A percentile compares a stretch with the other conserved stretches of the same genome.
Conservation (phyloP, 2,113 vertebrate species). For the Zapornia atra region DNA sequence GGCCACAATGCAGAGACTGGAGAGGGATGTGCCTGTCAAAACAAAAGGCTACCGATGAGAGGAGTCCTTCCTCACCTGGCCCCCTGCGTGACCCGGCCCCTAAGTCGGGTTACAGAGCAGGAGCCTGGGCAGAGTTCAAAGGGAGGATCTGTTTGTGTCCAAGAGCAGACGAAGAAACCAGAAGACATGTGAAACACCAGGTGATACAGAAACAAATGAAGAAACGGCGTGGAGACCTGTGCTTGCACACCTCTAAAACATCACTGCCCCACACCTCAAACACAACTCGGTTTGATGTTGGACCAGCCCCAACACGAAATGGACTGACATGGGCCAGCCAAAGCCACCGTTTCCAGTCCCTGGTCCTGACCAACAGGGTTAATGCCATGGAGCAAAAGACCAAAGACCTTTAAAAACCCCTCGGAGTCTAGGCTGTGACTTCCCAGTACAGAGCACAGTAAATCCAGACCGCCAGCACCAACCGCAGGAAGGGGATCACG, state of each 20-base stretch:
- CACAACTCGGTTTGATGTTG: accelerated
- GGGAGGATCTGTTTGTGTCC: neutral
- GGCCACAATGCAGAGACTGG: neutral
- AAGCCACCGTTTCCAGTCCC: neutral
- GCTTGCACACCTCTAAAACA: neutral
- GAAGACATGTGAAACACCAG: accelerated
- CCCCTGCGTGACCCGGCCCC: too few relatives aligned
- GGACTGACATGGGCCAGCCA: neutral
- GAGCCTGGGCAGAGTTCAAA: neutral
- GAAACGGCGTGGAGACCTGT: accelerated
- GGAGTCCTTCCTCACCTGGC: neutral
- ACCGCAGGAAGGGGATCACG: neutral
- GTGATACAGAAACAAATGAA: neutral
- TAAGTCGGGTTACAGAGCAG: accelerated
- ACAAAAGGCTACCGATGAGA: accelerated
- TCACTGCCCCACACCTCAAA: neutral
- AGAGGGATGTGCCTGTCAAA: neutral
- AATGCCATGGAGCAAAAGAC: neutral
- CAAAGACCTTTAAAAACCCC: neutral
- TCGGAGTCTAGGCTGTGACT: neutral
- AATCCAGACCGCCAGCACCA: neutral
- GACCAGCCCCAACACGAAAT: neutral
- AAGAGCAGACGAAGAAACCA: neutral
- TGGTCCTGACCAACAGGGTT: neutral
- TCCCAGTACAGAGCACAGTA: neutral